phyloP scores from a whole-genome alignment of 2,888 invertebrate genomes.

The Elmis aenea region DNA sequence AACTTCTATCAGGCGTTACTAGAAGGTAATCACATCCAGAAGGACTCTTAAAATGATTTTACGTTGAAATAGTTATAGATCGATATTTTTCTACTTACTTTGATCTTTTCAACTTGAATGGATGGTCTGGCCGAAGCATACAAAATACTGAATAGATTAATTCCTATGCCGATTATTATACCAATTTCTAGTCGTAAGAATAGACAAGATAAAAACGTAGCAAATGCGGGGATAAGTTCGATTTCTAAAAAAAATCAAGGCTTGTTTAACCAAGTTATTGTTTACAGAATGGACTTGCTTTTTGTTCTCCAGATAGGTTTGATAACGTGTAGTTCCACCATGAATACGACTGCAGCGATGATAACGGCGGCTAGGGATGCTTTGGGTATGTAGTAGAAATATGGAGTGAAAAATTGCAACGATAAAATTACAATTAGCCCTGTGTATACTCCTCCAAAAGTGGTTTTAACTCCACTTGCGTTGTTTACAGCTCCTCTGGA shows the following conservation, averaged over 20 bases:
- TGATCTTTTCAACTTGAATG: slow-evolving; percentile 54
- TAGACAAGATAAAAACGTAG: slow-evolving; percentile 62
- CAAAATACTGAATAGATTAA: slow-evolving; percentile 57
- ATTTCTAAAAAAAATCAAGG: slow-evolving; percentile 48
- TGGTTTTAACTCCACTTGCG: slow-evolving; percentile 65
- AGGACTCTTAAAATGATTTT: slow-evolving; percentile 43
- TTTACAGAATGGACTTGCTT: slow-evolving; percentile 46
- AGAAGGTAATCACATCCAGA: slow-evolving; percentile 53
- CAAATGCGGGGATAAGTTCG: slow-evolving; percentile 60
- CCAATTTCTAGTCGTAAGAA: slow-evolving; percentile 62
- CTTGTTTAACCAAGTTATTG: neutral
- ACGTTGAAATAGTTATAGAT: too few species aligned
- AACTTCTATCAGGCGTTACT: slow-evolving; percentile 58
- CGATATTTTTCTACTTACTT: slow-evolving; percentile 46
- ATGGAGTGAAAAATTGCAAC: slow-evolving; percentile 60
- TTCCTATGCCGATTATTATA: slow-evolving; percentile 59
- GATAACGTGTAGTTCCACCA: slow-evolving; percentile 60
- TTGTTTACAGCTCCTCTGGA: slow-evolving; percentile 66
- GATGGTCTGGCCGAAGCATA: slow-evolving; percentile 60
- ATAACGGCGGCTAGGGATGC: slow-evolving; percentile 66
- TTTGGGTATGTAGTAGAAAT: slow-evolving; percentile 60
- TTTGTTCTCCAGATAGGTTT: slow-evolving; percentile 63
- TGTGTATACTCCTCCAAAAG: slow-evolving; percentile 61
- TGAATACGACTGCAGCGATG: slow-evolving; percentile 66
- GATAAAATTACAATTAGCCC: slow-evolving; percentile 52